Percentiles rank a stretch among this genome's conserved stretches.
Conservation (phyloP, 2,113 vertebrate species). For the Pogonocichla stellata region DNA sequence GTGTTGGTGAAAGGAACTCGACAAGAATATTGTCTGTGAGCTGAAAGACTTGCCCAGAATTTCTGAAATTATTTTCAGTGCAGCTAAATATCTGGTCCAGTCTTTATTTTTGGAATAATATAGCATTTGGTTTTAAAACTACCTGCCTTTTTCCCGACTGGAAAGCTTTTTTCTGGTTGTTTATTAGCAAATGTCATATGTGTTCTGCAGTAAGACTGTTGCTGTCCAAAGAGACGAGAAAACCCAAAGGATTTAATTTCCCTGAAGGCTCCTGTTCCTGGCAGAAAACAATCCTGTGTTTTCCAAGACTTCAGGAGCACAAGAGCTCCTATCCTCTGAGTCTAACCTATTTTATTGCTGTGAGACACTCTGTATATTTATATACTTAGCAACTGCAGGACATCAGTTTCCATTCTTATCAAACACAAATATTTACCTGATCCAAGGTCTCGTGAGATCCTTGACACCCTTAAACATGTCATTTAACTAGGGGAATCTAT, state of each 20-base stretch:
- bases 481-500: not conserved
- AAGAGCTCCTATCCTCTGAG: not conserved
- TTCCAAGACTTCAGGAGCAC: not conserved
- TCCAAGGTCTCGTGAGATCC: conserved; percentile 33
- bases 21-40: not conserved
- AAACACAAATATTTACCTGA: conserved; percentile 56
- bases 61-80: not conserved
- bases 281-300: not conserved
- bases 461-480: not conserved
- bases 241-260: not conserved
- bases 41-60: not conserved
- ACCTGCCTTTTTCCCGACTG: not conserved
- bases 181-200: not conserved
- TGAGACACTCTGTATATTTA: conserved; percentile 12
- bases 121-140: not conserved
- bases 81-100: not conserved
- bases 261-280: not conserved
- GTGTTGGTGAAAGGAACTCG: not conserved
- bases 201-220: not conserved
- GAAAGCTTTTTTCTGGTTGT: not conserved
- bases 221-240: not conserved
- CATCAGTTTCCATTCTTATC: conserved; percentile 45
- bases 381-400: conserved; percentile 28
- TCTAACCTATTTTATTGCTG: conserved; percentile 17
- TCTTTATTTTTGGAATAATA: not conserved